Conservation (phyloP, 2,113 vertebrate genomes). For the Sphaerodactylus townsendi region DNA sequence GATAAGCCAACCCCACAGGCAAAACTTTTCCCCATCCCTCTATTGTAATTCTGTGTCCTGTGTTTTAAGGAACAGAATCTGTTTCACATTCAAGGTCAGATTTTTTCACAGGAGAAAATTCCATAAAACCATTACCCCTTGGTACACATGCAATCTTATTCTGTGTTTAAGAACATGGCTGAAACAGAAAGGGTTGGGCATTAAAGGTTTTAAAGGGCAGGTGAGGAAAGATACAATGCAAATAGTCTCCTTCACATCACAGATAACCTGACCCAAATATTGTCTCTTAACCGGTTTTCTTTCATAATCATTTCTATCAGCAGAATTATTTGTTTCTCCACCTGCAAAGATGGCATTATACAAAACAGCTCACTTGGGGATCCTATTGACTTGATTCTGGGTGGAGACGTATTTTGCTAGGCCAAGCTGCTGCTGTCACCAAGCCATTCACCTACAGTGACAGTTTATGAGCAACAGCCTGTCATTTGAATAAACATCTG, state of each 20-base stretch:
- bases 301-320: not conserved
- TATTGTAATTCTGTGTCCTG: not conserved
- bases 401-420: slow-evolving; percentile 37
- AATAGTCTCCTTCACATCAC: not conserved
- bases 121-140: not conserved
- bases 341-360: accelerated
- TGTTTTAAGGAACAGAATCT: not conserved
- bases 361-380: not conserved
- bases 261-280: not conserved
- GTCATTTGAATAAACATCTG: slow-evolving; percentile 41
- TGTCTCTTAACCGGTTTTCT: not conserved
- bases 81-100: not conserved
- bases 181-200: not conserved
- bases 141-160: not conserved
- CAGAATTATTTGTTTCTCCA: slow-evolving; percentile 2
- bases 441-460: slow-evolving; percentile 17
- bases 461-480: slow-evolving; percentile 8
- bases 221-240: not conserved
- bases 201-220: not conserved
- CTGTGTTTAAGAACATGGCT: not conserved
- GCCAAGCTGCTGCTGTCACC: slow-evolving; percentile 25
- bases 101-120: not conserved
- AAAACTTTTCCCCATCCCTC: not conserved
- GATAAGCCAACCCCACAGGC: too few species aligned
- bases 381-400: slow-evolving; percentile 33